These are phyloP conservation scores for Aphyosemion australe DNA, from an alignment of 2,113 vertebrate genomes.

Conservation along the genomic window DNA sequence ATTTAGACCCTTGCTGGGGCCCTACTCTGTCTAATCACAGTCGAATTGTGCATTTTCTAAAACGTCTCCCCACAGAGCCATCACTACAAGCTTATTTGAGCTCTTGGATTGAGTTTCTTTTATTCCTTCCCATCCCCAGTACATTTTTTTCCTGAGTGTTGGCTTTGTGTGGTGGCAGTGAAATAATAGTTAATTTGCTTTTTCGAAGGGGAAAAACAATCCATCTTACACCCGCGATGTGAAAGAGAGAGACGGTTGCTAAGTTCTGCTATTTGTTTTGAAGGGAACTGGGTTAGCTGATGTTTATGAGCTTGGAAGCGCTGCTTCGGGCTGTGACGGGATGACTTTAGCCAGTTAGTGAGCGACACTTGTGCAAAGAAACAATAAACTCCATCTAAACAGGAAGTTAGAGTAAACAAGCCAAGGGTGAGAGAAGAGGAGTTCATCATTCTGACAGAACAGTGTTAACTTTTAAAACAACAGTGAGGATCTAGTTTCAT, in stretches of 20 bases:
- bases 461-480: constrained; percentile 23
- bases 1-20: constrained; percentile 20
- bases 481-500: constrained; percentile 15
- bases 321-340: constrained; percentile 43
- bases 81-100: constrained; percentile 24
- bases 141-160: constrained; percentile 26
- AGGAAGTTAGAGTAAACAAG: constrained; percentile 28
- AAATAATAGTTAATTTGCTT: constrained; percentile 63
- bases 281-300: constrained; percentile 63
- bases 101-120: constrained; percentile 17
- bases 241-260: background rate
- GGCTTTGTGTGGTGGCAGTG: constrained; percentile 20
- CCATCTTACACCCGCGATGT: constrained; percentile 28
- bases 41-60: constrained; percentile 18
- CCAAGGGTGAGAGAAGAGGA: constrained; percentile 6
- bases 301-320: constrained; percentile 54
- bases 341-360: constrained; percentile 55
- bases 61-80: constrained; percentile 21
- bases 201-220: constrained; percentile 46
- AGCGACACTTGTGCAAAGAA: constrained; percentile 32
- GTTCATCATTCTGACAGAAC: constrained; percentile 56
- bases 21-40: constrained; percentile 39
- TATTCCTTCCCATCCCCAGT: background rate
- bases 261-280: constrained; percentile 14
- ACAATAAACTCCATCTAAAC: constrained; percentile 49